Evolutionary conservation across 64 coral and sea anemone genomes (phyloP), one percentile per base, ranked within the genome.

Genomic region (Actinia tenebrosa): DNA sequence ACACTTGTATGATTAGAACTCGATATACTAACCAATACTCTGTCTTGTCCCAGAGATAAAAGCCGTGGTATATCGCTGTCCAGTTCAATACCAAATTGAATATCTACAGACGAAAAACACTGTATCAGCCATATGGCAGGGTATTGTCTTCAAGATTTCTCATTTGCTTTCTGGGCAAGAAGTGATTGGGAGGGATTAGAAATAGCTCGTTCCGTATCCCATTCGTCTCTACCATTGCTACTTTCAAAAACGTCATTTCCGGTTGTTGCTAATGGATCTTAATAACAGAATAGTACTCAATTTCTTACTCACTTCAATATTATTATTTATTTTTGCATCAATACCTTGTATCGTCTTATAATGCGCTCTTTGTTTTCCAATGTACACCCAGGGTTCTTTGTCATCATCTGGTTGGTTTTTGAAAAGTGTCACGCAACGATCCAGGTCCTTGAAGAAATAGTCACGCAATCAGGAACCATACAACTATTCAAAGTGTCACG

Each of bases 361-460:
- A 83, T 98, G 96, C 13, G 96, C 96, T 93, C 96, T 92, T 75
- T 95, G 96, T 92, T 98, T 98, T 19, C 92, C 92, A 30, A 98
- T 44, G 44, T 98, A 98, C 66, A 94, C 89, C 95, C 95, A 98
- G 7, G 95, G 95, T 66, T 94, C 82, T 6, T 87, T 85, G 10
- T 60, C 50, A 25, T 90, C 80, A 62, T 75, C 90, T 61, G 88
- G 78, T 56, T 90, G 80, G 60, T 86, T 89, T 79, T 98, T 94
- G 80, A 98, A 98, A 50, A 98, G 54, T 63, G 95, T 98, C 64
- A 98, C 90, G 81, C 95, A 98, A 78, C 92, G 90, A 64, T 94
- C 95, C 62, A 98, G 59, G 77, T 98, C 93, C 96, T 98, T 59
- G 86, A 42, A 56, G 89, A 80, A 64, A 44, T 6, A 78, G 10